Evolutionary conservation across 2,797 vertebrate genomes (phyloP).

Genomic region (Cottoperca gobio): DNA sequence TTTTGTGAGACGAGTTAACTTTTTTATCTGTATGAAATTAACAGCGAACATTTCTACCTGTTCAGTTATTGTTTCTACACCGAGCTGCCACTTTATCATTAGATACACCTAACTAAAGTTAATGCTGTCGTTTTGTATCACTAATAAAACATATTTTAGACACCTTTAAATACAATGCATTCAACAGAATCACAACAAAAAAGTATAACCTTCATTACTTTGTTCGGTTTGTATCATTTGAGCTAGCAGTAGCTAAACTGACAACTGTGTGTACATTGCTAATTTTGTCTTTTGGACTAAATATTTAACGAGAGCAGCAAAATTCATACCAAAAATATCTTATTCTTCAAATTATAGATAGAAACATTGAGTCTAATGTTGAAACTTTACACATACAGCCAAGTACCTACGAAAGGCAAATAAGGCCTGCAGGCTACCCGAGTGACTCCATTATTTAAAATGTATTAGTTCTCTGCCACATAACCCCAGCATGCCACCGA

Average conservation of each 20-base stretch:
- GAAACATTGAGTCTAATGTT: background rate
- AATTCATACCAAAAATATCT: background rate
- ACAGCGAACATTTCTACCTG: background rate
- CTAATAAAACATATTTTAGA: background rate
- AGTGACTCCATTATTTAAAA: conserved; percentile 1
- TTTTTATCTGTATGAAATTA: background rate
- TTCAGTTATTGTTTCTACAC: background rate
- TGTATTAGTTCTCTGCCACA: conserved; percentile 10
- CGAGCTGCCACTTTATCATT: background rate
- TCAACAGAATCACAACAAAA: background rate
- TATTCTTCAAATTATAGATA: background rate
- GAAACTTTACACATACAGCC: no score
- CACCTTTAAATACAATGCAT: background rate
- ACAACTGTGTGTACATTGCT: background rate
- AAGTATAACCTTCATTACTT: background rate
- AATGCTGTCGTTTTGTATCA: background rate
- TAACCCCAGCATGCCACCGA: conserved; percentile 5
- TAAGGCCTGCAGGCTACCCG: background rate
- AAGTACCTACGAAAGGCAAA: background rate
- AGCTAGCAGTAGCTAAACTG: background rate
- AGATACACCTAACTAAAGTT: background rate
- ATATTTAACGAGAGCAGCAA: background rate
- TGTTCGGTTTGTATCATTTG: background rate
- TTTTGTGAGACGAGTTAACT: background rate
- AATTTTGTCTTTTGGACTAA: background rate